These are phyloP conservation scores for Amphibalanus amphitrite DNA, from an alignment of 1,140 invertebrate genomes.

Conservation along the genomic window DNA sequence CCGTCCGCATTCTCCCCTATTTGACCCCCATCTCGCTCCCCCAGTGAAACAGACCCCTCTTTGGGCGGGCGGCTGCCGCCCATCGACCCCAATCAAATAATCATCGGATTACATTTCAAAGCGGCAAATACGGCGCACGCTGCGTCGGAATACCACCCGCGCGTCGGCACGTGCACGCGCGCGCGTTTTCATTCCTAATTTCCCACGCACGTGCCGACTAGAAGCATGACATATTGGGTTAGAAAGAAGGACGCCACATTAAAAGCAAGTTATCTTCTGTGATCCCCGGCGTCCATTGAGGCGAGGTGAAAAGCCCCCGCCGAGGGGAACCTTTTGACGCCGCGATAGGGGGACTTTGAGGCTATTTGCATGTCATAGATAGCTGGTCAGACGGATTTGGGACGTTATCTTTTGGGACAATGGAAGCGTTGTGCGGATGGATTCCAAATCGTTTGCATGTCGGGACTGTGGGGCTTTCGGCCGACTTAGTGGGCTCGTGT, in stretches of 20 bases:
- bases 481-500: too few relatives aligned
- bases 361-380: not conserved
- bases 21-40: not conserved
- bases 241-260: not conserved
- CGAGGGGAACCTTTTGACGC: not conserved
- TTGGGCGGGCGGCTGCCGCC: not conserved
- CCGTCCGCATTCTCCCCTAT: too few relatives aligned
- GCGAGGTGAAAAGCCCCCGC: not conserved
- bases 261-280: not conserved
- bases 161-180: not conserved
- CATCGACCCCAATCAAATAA: slow-evolving; percentile 1
- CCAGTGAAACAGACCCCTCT: not conserved
- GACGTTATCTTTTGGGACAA: not conserved
- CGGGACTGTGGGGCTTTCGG: too few relatives aligned
- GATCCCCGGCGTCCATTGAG: not conserved
- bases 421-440: too few relatives aligned
- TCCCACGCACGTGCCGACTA: not conserved
- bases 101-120: slow-evolving; percentile 1
- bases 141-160: not conserved
- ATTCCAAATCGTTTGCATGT: too few relatives aligned
- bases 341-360: not conserved
- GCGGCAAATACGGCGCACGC: not conserved
- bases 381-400: not conserved
- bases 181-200: not conserved
- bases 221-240: not conserved